Evolutionary conservation across 2,888 invertebrate genomes (phyloP), one percentile per base, ranked within the genome.

Genomic region (Micropterix aruncella): DNA sequence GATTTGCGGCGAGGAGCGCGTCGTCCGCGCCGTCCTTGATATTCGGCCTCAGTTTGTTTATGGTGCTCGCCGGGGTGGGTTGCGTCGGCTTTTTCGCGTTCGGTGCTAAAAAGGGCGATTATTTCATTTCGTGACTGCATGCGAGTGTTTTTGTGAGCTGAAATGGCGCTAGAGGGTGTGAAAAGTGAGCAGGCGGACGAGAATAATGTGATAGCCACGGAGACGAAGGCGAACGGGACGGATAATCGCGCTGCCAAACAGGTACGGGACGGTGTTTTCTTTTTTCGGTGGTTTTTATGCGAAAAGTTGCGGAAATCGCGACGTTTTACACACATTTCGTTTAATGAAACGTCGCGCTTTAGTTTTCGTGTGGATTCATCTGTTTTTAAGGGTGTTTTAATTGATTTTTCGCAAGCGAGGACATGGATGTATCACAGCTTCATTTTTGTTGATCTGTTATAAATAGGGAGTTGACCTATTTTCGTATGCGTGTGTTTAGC

Each of bases 231-330:
- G 58, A 72, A 73, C 61, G 72, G 70, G 61, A 70, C 66, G 59
- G 73, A 73, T 66, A 73, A 69, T 27, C 27, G 27, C 65, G 70
- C 68, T 64, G 69, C 65, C 65, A 74, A 75, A 66, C 75, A 75
- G 69, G 70, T 69, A 67, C 54, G 50, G 54, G 55, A 52, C 49
- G 54, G 55, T 58, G 57, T 57, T 56, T 51, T 46, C 52, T 53
- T 54, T 58, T 60, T 57, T 52, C 51, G 41, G 40, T 47, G 46
- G 48, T 50, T 55, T 56, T 56, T n/a, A n/a, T n/a, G n/a, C n/a
- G n/a, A n/a, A n/a, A n/a, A n/a, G n/a, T n/a, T n/a, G n/a, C n/a
- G n/a, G n/a, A n/a, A n/a, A n/a, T n/a, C n/a, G n/a, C n/a, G n/a
- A n/a, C n/a, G n/a, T n/a, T n/a, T n/a, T n/a, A n/a, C n/a, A n/a